These are phyloP conservation scores for Portevinia maculata DNA, from an alignment of 2,888 invertebrate species.

Conservation along the genomic window DNA sequence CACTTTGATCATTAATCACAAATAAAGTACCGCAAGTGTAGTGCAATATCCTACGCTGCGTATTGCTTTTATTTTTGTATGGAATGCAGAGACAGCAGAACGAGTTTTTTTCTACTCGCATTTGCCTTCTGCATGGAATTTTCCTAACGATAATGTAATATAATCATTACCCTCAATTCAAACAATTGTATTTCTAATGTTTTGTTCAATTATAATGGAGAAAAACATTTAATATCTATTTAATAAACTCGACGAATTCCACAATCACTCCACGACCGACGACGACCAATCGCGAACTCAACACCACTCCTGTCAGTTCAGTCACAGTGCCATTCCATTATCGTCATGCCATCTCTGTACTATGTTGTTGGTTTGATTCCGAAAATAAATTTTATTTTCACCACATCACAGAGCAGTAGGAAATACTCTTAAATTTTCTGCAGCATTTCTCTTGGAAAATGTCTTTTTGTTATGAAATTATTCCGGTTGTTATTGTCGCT, in stretches of 20 bases:
- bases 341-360: constrained; percentile 29
- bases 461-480: constrained; percentile 12
- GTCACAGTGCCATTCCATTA: not conserved
- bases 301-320: constrained; percentile 8
- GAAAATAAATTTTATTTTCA: constrained; percentile 29
- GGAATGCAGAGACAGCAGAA: constrained; percentile 61
- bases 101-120: constrained; percentile 35
- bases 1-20: constrained; percentile 37
- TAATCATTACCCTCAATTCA: not conserved
- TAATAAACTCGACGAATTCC: constrained; percentile 24
- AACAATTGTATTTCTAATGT: constrained; percentile 7
- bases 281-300: constrained; percentile 61
- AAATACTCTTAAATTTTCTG: constrained; percentile 23
- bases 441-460: not conserved
- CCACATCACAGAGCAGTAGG: not conserved
- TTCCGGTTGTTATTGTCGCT: constrained; percentile 45
- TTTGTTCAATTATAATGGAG: not conserved
- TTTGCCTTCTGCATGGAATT: not conserved
- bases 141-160: not conserved
- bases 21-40: constrained; percentile 59
- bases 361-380: not conserved
- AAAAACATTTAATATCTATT: not conserved
- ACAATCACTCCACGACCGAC: constrained; percentile 36
- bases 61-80: constrained; percentile 54
- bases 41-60: constrained; percentile 57